These are phyloP conservation scores for Priocnemis perturbator DNA, from an alignment of 2,888 invertebrate species.

Conservation along the genomic window DNA sequence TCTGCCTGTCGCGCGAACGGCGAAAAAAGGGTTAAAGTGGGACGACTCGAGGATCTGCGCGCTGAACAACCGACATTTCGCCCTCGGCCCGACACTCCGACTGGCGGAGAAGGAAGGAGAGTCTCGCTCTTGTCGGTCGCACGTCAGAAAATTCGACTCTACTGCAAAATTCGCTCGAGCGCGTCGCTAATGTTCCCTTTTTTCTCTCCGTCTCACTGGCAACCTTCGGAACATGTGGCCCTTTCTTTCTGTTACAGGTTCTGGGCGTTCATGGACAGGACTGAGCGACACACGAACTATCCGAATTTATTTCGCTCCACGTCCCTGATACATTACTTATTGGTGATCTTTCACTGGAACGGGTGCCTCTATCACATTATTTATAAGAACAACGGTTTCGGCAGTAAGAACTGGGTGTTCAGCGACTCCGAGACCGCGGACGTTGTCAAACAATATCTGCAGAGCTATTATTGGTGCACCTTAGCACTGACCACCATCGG, in stretches of 20 bases:
- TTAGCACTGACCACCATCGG: constrained; percentile 97
- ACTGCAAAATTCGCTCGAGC: too few relatives aligned
- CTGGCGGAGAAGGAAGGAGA: too few relatives aligned
- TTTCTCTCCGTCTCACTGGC: too few relatives aligned
- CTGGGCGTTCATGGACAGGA: constrained; percentile 99
- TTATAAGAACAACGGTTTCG: constrained; percentile 96
- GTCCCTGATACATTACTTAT: constrained; percentile 94
- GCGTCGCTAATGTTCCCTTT: too few relatives aligned
- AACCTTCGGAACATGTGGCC: too few relatives aligned
- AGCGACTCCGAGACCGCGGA: constrained; percentile 90
- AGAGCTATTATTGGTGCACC: constrained; percentile 99
- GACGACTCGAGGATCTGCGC: too few relatives aligned
- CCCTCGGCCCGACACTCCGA: too few relatives aligned
- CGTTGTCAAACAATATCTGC: constrained; percentile 95
- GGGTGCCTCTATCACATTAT: constrained; percentile 98
- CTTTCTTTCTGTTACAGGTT: constrained; percentile 76
- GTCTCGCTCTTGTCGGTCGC: too few relatives aligned
- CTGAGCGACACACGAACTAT: constrained; percentile 98
- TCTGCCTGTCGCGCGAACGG: too few relatives aligned
- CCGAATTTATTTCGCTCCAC: constrained; percentile 96
- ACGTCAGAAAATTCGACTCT: too few relatives aligned
- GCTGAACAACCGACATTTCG: too few relatives aligned
- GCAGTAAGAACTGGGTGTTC: constrained; percentile 94
- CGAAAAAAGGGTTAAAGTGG: too few relatives aligned
- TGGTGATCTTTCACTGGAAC: constrained; percentile 99